Base-by-base conservation (phyloP, 2,888 invertebrate species). In the Zootermopsis nevadensis region DNA sequence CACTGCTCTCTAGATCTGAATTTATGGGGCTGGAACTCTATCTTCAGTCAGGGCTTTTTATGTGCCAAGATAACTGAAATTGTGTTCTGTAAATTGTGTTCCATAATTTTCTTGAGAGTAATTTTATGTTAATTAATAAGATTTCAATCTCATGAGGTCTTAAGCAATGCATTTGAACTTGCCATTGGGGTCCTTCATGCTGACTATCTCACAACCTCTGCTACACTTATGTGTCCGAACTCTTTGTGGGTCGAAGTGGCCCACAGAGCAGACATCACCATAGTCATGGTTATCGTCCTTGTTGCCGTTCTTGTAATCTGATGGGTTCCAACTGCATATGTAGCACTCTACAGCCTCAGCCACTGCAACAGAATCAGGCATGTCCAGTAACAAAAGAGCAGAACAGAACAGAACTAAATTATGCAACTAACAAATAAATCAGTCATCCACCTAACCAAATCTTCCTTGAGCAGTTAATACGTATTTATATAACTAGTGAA, bases 311-410 rank as follows among this genome's bases (percentile, higher is more conserved):
- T 60, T 81, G 74, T 83, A 67, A 69, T 84, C 85, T 19, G 79
- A 80, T 19, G 85, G 86, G 31, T 83, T 83, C 85, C 85, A 86
- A 48, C 86, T 86, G 83, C 86, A 86, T 15, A 86, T 84, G 85
- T 86, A 86, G 81, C 86, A 86, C 81, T 86, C 84, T 7, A 85
- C 81, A 27, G 85, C 85, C 6, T 42, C 82, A 38, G 69, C 77
- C 53, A 81, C 82, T 83, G 82, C 4, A 74, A 80, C 15, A 48
- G 15, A 48, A 48, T 48, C 6, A 10, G 10, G 38, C 38, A 38
- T 38, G 38, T 38, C 10, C 38, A 38, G 38, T 38, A 38, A 38
- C 38, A 38, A 10, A 4, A 38, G 38, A 10, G 4, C 38, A 38
- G 10, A 38, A 7, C 38, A 38, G 38, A 10, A 4, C 38, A 38